These are phyloP conservation scores for Oreohelix idahoensis DNA, from an alignment of 1,140 invertebrate genomes.

Conservation along the genomic window DNA sequence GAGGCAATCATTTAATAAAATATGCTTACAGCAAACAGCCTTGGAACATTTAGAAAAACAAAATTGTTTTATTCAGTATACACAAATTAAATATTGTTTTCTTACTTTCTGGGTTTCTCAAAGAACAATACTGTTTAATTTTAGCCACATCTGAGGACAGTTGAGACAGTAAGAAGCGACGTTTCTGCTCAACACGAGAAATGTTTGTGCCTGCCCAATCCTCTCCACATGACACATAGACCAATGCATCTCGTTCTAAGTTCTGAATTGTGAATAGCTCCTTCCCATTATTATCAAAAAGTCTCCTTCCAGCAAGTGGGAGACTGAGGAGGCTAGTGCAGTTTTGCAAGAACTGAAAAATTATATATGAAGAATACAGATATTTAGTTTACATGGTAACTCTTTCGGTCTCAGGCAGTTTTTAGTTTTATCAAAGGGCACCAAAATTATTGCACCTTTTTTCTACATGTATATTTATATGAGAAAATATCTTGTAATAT, in stretches of 20 bases:
- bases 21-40: too few species aligned
- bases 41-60: too few species aligned
- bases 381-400: too few species aligned
- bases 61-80: too few species aligned
- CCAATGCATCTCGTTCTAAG: slow-evolving; percentile 66
- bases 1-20: too few species aligned
- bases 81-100: neutral
- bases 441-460: too few species aligned
- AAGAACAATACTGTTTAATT: slow-evolving; percentile 66
- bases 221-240: slow-evolving; percentile 72
- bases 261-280: slow-evolving; percentile 68
- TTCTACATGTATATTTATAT: too few species aligned
- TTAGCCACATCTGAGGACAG: slow-evolving; percentile 69
- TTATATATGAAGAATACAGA: too few species aligned
- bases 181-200: slow-evolving; percentile 67
- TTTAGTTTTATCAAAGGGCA: too few species aligned
- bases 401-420: too few species aligned
- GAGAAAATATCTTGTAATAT: too few species aligned
- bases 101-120: slow-evolving; percentile 68
- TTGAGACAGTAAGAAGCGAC: slow-evolving; percentile 65
- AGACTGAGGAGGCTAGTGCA: slow-evolving; percentile 69
- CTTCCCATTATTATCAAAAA: slow-evolving; percentile 70
- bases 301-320: slow-evolving; percentile 70
- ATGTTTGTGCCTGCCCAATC: slow-evolving; percentile 69
- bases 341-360: slow-evolving; percentile 69